Percentiles rank a stretch among this genome's conserved stretches.
These are phyloP conservation scores for Solea senegalensis DNA, from an alignment of 2,113 vertebrate species.

Conservation along the genomic window DNA sequence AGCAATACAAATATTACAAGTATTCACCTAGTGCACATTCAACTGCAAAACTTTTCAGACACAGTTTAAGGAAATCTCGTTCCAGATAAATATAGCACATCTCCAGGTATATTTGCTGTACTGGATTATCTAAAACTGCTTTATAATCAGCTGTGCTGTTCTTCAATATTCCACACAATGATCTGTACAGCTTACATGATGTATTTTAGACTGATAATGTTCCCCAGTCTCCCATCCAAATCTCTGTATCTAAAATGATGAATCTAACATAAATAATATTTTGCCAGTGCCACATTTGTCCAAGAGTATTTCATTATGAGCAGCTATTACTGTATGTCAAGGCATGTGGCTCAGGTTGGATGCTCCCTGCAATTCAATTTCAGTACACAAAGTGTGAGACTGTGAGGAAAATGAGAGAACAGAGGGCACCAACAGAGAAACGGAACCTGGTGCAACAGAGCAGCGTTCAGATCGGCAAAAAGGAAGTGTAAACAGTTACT, in stretches of 20 bases:
- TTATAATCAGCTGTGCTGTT: not conserved
- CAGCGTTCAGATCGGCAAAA: too few species aligned
- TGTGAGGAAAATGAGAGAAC: not conserved
- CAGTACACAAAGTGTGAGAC: not conserved
- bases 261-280: conserved; percentile 4
- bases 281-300: conserved; percentile 8
- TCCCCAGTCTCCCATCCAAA: not conserved
- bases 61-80: not conserved
- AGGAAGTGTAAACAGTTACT: too few species aligned
- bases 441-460: not conserved
- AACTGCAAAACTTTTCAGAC: not conserved
- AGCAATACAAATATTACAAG: not conserved
- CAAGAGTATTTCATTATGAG: conserved; percentile 14
- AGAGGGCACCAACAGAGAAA: too few species aligned
- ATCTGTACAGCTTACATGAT: not conserved
- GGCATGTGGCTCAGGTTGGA: conserved; percentile 3
- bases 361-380: not conserved
- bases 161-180: conserved; percentile 7
- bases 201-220: not conserved
- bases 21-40: not conserved
- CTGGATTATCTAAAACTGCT: not conserved
- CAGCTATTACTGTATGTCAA: not conserved
- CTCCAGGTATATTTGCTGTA: too few species aligned
- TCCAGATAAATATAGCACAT: not conserved
- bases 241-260: not conserved